phyloP scores from a whole-genome alignment of 2,113 vertebrate genomes.

The Dasyprocta punctata region DNA sequence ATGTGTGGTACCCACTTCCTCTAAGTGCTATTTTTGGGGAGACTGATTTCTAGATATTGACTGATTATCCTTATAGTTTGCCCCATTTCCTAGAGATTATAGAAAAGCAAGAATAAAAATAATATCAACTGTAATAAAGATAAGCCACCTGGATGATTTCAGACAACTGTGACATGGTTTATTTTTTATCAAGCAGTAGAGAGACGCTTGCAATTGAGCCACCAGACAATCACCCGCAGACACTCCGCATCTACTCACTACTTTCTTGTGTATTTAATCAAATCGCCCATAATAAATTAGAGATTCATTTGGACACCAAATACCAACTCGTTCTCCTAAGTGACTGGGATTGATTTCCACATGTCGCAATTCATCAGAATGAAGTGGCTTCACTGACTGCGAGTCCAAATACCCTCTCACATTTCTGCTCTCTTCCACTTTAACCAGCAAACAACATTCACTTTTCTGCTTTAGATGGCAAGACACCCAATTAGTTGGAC shows the following conservation, averaged over 20 bases:
- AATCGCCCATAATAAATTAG: constrained; percentile 67
- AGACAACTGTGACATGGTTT: neutral
- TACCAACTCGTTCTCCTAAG: constrained; percentile 64
- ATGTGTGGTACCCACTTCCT: neutral
- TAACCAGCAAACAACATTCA: constrained; percentile 26
- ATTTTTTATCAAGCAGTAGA: constrained; percentile 17
- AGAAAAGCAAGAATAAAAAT: constrained; percentile 13
- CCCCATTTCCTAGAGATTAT: neutral
- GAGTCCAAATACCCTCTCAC: neutral
- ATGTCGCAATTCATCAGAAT: constrained; percentile 66
- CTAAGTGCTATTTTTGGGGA: neutral
- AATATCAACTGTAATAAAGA: neutral
- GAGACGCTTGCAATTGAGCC: constrained; percentile 50
- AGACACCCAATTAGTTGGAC: constrained; percentile 10
- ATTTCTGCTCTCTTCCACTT: constrained; percentile 40
- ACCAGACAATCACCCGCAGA: constrained; percentile 21
- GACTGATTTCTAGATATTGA: neutral
- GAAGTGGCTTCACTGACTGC: constrained; percentile 36
- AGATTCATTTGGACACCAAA: constrained; percentile 57
- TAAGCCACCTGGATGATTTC: neutral
- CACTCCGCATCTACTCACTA: neutral
- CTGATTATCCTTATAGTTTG: neutral
- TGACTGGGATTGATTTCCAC: constrained; percentile 73
- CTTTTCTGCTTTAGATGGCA: neutral
- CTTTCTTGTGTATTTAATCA: constrained; percentile 62